Conservation (phyloP, 2,797 vertebrate genomes). For the Salmo trutta region DNA sequence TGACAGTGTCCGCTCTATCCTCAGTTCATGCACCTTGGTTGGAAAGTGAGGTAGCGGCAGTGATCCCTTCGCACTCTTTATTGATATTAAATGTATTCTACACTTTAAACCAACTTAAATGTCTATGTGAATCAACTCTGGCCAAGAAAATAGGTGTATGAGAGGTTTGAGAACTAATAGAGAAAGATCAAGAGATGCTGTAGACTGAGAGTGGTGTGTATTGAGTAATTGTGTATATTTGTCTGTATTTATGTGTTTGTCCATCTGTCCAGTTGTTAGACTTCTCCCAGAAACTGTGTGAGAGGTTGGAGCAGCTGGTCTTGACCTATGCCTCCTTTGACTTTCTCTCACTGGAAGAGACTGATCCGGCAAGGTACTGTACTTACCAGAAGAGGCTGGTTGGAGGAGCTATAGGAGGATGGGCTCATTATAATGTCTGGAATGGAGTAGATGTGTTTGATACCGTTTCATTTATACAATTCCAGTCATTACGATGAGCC, state of each 20-base stretch:
- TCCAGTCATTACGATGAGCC: too few species aligned
- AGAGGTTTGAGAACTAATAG: background rate
- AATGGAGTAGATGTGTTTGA: too few species aligned
- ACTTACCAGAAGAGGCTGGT: background rate
- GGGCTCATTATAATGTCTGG: too few species aligned
- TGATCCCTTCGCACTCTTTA: too few species aligned
- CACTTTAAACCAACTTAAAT: too few species aligned
- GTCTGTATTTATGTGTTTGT: conserved; percentile 2
- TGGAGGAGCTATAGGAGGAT: too few species aligned
- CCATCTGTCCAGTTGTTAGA: conserved; percentile 70
- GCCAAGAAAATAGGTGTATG: background rate
- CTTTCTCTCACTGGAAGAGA: conserved; percentile 77
- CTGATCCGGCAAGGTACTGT: conserved; percentile 73
- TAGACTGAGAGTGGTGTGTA: background rate
- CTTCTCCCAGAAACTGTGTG: conserved; percentile 82
- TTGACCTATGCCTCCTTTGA: conserved; percentile 70
- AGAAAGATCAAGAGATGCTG: background rate
- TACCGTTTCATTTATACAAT: too few species aligned
- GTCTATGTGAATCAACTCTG: background rate
- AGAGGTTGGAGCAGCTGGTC: conserved; percentile 78
- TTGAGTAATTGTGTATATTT: background rate
- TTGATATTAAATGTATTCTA: too few species aligned
- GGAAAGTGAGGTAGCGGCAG: too few species aligned
- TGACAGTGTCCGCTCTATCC: too few species aligned
- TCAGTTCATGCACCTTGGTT: too few species aligned